Base-by-base conservation (phyloP, 2,888 invertebrate genomes). In the Chymomyza fuscimana region DNA sequence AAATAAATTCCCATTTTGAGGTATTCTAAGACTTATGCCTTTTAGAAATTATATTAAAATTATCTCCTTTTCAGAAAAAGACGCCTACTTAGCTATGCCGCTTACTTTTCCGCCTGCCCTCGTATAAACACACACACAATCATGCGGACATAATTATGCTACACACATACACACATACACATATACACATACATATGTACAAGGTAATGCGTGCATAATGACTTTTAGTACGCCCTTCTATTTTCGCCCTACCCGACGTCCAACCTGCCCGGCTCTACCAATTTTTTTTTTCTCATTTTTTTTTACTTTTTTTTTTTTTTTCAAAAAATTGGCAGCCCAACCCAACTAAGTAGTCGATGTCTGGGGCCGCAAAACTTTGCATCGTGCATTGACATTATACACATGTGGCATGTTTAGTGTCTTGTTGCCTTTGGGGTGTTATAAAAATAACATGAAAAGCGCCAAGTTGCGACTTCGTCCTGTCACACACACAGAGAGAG, bases 141-240 rank as follows among this genome's bases (percentile, higher is more conserved):
- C 4, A 54, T 5, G 19, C 16, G 32, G 46, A 65, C 65, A 68
- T 62, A 76, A 62, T 54, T 68, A 15, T 61, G 22, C 16, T 59
- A 46, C 19, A 65, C 19, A 65, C 61, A 32, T 51, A 58, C 46
- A 56, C 56, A 56, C 36, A 60, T 63, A 32, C 19, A 65, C 61
- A 32, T 59, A 46, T n/a, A 65, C 19, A 65, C 61, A 32, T 0
- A 46, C 9, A 46, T 54, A 46, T 50, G n/a, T n/a, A 19, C 16
- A 60, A 67, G 16, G 70, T 73, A 78, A 79, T 81, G 74, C 74
- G 77, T 73, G 76, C 80, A 73, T 71, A 79, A 69, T 60, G 60
- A 25, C 58, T 25, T 46, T 12, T 10, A 46, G 12, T 46, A 46
- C 40, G 12, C 10, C 40, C 40, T 46, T 46, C 40, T 12, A 46